Conservation (phyloP, 1,140 invertebrate species). For the Geopemphigus sp. region DNA sequence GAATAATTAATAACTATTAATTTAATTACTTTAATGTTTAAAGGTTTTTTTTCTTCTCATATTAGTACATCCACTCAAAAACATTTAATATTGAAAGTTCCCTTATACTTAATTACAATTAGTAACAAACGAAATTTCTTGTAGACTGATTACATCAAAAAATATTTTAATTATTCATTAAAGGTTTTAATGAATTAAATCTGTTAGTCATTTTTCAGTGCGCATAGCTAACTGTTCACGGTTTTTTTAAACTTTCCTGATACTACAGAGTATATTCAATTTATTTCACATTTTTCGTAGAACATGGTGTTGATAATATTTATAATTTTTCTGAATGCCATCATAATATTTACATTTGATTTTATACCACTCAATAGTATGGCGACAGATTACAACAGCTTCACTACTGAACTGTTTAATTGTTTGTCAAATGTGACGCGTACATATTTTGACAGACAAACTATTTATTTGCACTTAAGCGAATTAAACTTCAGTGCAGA, state of each 20-base stretch:
- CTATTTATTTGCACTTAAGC: constrained; percentile 17
- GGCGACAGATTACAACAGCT: background rate
- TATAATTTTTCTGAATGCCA: background rate
- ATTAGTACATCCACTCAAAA: background rate
- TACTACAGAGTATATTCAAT: too few relatives aligned
- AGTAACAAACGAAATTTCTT: background rate
- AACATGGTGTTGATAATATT: background rate
- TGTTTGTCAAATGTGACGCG: constrained; percentile 17
- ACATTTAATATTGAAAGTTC: background rate
- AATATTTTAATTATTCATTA: background rate
- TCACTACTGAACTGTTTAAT: background rate
- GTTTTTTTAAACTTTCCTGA: too few relatives aligned
- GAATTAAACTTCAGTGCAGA: background rate
- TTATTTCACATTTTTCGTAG: too few relatives aligned
- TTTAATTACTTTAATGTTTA: background rate
- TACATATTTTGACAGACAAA: constrained; percentile 19
- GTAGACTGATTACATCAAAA: background rate
- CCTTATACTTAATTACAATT: background rate
- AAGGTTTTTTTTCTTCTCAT: background rate
- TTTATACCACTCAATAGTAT: background rate
- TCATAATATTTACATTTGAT: background rate
- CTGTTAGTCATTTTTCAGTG: too few relatives aligned
- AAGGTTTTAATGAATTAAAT: too few relatives aligned
- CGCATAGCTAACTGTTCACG: too few relatives aligned
- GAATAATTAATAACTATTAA: background rate